A percentile compares a stretch with the other conserved stretches of the same genome.
phyloP scores from a whole-genome alignment of 2,888 invertebrate genomes.

The Eulithis prunata region DNA sequence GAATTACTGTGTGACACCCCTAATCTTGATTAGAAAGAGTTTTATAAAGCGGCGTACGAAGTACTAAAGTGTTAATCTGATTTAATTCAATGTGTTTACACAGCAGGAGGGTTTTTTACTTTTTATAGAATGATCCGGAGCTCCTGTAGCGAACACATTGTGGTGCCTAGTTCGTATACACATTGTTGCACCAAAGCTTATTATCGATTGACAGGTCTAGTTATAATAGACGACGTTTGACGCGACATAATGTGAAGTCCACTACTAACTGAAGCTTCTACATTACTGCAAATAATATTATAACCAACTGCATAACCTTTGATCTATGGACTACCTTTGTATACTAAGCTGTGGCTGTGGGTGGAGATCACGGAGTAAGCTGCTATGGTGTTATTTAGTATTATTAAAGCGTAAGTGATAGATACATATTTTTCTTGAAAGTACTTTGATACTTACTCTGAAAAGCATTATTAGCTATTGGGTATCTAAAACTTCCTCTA shows the following conservation, averaged over 20 bases:
- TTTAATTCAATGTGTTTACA: constrained; percentile 77
- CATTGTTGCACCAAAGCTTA: constrained; percentile 35
- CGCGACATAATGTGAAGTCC: constrained; percentile 17
- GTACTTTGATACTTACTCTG: too few relatives aligned
- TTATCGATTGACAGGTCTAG: constrained; percentile 32
- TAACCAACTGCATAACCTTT: too few relatives aligned
- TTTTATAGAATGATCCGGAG: constrained; percentile 54
- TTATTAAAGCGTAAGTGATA: too few relatives aligned
- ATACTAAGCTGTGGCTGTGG: too few relatives aligned
- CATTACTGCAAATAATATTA: too few relatives aligned
- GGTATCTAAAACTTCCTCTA: background rate
- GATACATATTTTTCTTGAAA: too few relatives aligned
- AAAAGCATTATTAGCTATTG: too few relatives aligned
- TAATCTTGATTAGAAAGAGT: constrained; percentile 78
- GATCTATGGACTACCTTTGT: too few relatives aligned
- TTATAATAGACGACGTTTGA: constrained; percentile 17
- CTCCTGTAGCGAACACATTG: constrained; percentile 38
- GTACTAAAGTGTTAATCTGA: constrained; percentile 80
- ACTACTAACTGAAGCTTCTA: too few relatives aligned
- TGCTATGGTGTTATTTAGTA: too few relatives aligned
- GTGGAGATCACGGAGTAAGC: too few relatives aligned
- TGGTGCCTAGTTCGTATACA: constrained; percentile 51
- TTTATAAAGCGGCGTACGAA: constrained; percentile 69
- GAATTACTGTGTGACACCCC: constrained; percentile 76
- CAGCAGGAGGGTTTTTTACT: constrained; percentile 70